These are phyloP conservation scores for Meganola albula DNA, from an alignment of 2,888 invertebrate species.

Conservation along the genomic window DNA sequence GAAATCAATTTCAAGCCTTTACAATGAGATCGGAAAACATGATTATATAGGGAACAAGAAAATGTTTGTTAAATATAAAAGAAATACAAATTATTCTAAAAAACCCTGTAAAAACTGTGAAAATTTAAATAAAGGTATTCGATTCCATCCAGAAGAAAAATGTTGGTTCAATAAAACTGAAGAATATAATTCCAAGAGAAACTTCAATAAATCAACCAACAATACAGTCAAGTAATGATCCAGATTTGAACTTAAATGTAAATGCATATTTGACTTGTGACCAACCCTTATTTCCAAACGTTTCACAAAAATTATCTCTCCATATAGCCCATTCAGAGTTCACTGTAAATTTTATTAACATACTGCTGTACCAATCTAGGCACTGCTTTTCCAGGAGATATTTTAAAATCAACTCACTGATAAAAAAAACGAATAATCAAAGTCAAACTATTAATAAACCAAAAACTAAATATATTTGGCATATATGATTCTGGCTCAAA, in stretches of 20 bases:
- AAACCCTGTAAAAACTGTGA: background rate
- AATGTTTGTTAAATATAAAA: background rate
- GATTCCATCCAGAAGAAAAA: constrained; percentile 3
- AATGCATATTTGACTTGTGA: too few relatives aligned
- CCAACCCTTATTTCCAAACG: too few relatives aligned
- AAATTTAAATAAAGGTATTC: background rate
- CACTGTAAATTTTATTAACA: too few relatives aligned
- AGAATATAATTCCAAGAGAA: too few relatives aligned
- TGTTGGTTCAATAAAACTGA: constrained; percentile 3
- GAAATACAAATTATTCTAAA: background rate
- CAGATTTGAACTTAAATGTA: too few relatives aligned
- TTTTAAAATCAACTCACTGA: background rate
- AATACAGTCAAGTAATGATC: background rate
- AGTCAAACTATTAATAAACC: background rate
- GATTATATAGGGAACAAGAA: constrained; percentile 1
- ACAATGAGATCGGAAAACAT: constrained; percentile 1
- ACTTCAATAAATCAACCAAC: background rate
- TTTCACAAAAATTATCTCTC: too few relatives aligned
- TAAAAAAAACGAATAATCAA: background rate
- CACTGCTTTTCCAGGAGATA: too few relatives aligned
- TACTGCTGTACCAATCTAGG: too few relatives aligned
- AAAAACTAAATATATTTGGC: background rate
- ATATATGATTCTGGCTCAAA: background rate
- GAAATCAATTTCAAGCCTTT: background rate
- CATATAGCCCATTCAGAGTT: too few relatives aligned